A percentile compares a stretch with the other conserved stretches of the same genome.
Conservation (phyloP, 2,797 vertebrate genomes). For the Amblyopsis hoosieri region DNA sequence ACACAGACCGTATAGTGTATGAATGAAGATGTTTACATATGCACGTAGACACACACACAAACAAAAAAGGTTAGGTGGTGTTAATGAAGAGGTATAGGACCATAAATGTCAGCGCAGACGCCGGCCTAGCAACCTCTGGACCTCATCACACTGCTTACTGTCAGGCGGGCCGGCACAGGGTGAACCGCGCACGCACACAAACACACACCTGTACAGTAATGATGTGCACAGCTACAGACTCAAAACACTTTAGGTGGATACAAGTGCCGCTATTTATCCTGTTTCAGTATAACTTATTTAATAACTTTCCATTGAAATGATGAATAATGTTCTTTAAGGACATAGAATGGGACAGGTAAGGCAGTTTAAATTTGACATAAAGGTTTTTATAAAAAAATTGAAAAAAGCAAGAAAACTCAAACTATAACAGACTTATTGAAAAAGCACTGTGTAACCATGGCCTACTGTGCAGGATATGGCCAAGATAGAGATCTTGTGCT, state of each 20-base stretch:
- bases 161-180: constrained; percentile 47
- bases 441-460: neutral
- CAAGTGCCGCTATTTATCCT: too few species aligned
- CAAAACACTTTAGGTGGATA: neutral
- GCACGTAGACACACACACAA: neutral
- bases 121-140: constrained; percentile 81
- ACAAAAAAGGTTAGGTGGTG: constrained; percentile 82
- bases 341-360: too few species aligned
- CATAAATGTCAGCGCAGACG: constrained; percentile 87
- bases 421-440: neutral
- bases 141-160: constrained; percentile 82
- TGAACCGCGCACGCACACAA: constrained; percentile 14
- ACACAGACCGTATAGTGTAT: neutral
- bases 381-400: neutral
- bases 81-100: constrained; percentile 88
- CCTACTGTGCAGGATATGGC: neutral
- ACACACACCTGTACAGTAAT: neutral
- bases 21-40: neutral
- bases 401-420: neutral
- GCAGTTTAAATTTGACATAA: neutral
- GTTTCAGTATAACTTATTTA: too few species aligned
- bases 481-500: constrained; percentile 20
- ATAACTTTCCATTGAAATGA: too few species aligned
- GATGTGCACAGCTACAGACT: neutral
- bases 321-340: too few species aligned